Percentiles rank a stretch among this genome's conserved stretches.
Conservation (phyloP, 35 echinoderm and acorn worm species). For the Lytechinus variegatus region DNA sequence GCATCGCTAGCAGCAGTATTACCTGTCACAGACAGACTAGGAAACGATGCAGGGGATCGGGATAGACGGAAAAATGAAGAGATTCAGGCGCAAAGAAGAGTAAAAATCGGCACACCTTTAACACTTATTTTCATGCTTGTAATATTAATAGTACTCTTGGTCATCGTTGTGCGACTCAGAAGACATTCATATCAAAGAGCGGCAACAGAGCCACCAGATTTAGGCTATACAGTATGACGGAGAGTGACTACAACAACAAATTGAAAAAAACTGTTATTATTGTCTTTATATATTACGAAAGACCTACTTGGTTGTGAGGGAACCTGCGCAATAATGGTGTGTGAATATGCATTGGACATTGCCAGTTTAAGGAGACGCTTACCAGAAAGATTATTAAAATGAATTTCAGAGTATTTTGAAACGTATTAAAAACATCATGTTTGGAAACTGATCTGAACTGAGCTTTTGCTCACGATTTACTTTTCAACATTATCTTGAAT, state of each 20-base stretch:
- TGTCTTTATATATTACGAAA: background rate
- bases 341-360: background rate
- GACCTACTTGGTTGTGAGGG: background rate
- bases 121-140: background rate
- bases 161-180: background rate
- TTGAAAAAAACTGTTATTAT: too few relatives aligned
- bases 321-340: background rate
- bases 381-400: background rate
- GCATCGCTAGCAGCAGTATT: background rate
- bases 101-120: background rate
- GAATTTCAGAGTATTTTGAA: background rate
- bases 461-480: too few relatives aligned
- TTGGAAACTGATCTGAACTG: too few relatives aligned
- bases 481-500: too few relatives aligned
- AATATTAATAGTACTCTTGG: background rate
- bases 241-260: background rate
- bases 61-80: background rate
- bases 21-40: background rate
- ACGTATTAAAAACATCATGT: background rate
- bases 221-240: background rate
- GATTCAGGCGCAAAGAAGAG: background rate
- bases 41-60: background rate
- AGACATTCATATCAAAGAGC: conserved; percentile 1
- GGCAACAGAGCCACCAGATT: background rate
- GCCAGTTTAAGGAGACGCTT: background rate